Evolutionary conservation across 2,888 invertebrate species (phyloP).

Genomic region (Leistus spinibarbis): DNA sequence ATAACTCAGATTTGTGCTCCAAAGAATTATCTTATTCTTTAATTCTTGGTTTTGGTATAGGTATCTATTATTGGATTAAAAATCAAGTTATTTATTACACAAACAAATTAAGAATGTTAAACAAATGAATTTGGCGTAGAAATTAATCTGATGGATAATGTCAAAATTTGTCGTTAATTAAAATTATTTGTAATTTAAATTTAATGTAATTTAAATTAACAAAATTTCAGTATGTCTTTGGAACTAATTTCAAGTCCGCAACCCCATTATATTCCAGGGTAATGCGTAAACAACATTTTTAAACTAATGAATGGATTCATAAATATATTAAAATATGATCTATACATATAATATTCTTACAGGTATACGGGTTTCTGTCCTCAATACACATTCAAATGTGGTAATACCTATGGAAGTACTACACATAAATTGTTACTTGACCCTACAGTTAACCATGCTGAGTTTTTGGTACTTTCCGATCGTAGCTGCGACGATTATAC

Average conservation of each 20-base stretch:
- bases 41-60: too few relatives aligned
- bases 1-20: too few relatives aligned
- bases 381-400: constrained; percentile 74
- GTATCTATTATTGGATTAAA: neutral
- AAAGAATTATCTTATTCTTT: too few relatives aligned
- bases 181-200: neutral
- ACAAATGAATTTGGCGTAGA: neutral
- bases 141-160: neutral
- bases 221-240: constrained; percentile 56
- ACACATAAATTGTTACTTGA: constrained; percentile 77
- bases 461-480: constrained; percentile 71
- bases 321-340: neutral
- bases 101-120: too few relatives aligned
- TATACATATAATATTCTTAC: constrained; percentile 26
- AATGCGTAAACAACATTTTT: constrained; percentile 42
- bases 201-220: neutral
- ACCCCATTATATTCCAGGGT: constrained; percentile 79
- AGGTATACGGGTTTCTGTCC: constrained; percentile 82
- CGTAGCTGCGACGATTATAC: constrained; percentile 68
- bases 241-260: constrained; percentile 68
- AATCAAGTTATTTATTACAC: neutral
- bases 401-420: constrained; percentile 75
- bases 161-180: neutral
- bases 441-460: constrained; percentile 74
- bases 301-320: neutral